Evolutionary conservation across 2,797 vertebrate species (phyloP).

Genomic region (Pitangus sulphuratus): DNA sequence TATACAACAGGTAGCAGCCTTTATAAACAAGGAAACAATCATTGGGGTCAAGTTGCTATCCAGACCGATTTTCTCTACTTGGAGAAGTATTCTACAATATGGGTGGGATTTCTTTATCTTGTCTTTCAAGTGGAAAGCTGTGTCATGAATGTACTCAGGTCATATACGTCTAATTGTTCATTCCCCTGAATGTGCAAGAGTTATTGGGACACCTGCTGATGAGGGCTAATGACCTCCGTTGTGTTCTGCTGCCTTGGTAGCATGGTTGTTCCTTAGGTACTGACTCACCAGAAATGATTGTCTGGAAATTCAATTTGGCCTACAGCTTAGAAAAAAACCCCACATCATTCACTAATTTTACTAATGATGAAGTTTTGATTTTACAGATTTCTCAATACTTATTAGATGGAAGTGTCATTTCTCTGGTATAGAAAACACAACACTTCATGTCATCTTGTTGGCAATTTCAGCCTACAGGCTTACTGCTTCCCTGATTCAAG

Average conservation of each 20-base stretch:
- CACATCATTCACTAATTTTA: neutral
- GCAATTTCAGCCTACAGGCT: conserved; percentile 14
- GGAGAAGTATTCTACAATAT: neutral
- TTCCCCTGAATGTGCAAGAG: neutral
- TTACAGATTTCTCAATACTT: neutral
- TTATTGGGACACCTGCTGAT: neutral
- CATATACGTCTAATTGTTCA: rapidly evolving
- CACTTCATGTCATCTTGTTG: neutral
- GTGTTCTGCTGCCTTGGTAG: neutral
- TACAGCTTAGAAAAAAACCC: neutral
- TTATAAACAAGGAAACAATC: neutral
- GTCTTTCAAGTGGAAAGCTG: neutral
- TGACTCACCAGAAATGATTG: neutral
- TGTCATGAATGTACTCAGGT: neutral
- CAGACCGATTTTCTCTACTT: neutral
- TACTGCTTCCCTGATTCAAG: neutral
- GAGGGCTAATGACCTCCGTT: neutral
- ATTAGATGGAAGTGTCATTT: neutral
- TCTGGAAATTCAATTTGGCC: neutral
- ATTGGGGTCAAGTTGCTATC: neutral
- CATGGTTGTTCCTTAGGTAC: neutral
- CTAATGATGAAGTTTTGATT: neutral
- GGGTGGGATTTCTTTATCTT: neutral
- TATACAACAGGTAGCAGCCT: neutral
- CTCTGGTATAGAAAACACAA: neutral